Percentiles rank a stretch among this genome's conserved stretches.
Evolutionary conservation across 2,113 vertebrate genomes (phyloP).

Genomic region (Oophaga pumilio): DNA sequence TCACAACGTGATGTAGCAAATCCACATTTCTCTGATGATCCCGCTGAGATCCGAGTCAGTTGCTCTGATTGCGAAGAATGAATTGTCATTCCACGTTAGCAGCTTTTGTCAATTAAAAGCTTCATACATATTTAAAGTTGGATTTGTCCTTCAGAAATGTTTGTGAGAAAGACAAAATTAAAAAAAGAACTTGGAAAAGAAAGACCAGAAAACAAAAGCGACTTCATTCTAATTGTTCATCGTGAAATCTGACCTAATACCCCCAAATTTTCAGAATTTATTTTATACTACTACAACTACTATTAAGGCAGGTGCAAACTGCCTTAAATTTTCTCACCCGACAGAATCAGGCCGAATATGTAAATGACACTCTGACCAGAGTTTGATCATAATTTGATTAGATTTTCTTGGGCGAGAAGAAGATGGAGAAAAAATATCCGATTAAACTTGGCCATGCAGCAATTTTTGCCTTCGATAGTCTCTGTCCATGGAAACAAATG

Average conservation of each 20-base stretch:
- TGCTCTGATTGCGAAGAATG: conserved; percentile 38
- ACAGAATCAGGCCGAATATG: too few relatives aligned
- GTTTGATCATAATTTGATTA: too few relatives aligned
- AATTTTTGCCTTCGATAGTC: too few relatives aligned
- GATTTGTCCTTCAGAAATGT: conserved; percentile 47
- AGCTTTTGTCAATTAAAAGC: conserved; percentile 50
- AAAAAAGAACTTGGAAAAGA: conserved; percentile 1
- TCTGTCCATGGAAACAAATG: too few relatives aligned
- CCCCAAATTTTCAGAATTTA: background rate
- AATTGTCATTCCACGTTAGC: conserved; percentile 42
- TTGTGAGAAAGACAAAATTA: conserved; percentile 17
- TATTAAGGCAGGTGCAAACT: too few relatives aligned
- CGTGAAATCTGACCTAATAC: too few relatives aligned
- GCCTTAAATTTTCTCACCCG: too few relatives aligned
- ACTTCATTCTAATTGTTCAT: background rate
- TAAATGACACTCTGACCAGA: too few relatives aligned
- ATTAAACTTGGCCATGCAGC: too few relatives aligned
- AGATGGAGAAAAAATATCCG: too few relatives aligned
- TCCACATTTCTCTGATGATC: conserved; percentile 24
- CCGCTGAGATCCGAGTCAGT: conserved; percentile 36
- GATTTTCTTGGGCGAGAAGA: too few relatives aligned
- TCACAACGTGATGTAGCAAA: conserved; percentile 37
- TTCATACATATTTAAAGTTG: conserved; percentile 50
- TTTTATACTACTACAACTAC: background rate
- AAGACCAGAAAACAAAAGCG: conserved; percentile 20